A percentile compares a stretch with the other conserved stretches of the same genome.
These are phyloP conservation scores for Pantelozetes paolii DNA, from an alignment of 2,888 invertebrate species.

Conservation along the genomic window DNA sequence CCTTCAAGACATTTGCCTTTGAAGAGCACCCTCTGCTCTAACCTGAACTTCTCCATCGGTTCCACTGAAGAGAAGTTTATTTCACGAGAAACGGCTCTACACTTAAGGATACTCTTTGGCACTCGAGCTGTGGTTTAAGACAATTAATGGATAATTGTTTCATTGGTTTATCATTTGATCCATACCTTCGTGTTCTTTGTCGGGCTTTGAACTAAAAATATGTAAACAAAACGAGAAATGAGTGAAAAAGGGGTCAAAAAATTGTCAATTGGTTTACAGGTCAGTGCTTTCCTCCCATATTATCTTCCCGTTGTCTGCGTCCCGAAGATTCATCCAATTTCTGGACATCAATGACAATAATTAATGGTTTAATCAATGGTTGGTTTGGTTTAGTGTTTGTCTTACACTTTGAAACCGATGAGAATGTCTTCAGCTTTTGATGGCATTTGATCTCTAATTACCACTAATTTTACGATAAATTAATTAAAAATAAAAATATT, in stretches of 20 bases:
- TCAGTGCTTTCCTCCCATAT: slow-evolving; percentile 97
- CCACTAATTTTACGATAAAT: not conserved
- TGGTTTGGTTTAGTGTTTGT: not conserved
- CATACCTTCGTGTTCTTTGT: slow-evolving; percentile 74
- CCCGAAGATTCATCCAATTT: slow-evolving; percentile 96
- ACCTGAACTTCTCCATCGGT: slow-evolving; percentile 87
- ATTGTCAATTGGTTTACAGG: slow-evolving; percentile 58
- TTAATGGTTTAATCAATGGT: not conserved
- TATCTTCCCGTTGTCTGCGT: slow-evolving; percentile 87
- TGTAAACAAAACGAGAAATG: not conserved
- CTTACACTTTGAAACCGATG: slow-evolving; percentile 48
- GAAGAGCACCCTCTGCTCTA: slow-evolving; percentile 70
- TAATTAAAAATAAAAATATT: not conserved
- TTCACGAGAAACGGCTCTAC: slow-evolving; percentile 63
- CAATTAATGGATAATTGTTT: not conserved
- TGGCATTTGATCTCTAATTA: slow-evolving; percentile 42
- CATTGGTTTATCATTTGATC: slow-evolving; percentile 3
- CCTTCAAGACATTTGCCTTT: slow-evolving; percentile 83
- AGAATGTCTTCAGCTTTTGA: slow-evolving; percentile 48
- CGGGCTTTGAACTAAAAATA: slow-evolving; percentile 64
- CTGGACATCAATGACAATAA: slow-evolving; percentile 50
- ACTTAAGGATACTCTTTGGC: slow-evolving; percentile 91
- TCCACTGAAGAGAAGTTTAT: slow-evolving; percentile 64
- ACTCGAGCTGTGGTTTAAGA: slow-evolving; percentile 67
- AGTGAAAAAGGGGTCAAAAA: slow-evolving; percentile 27